Conservation (phyloP, 2,113 vertebrate genomes). For the Barnardius zonarius region DNA sequence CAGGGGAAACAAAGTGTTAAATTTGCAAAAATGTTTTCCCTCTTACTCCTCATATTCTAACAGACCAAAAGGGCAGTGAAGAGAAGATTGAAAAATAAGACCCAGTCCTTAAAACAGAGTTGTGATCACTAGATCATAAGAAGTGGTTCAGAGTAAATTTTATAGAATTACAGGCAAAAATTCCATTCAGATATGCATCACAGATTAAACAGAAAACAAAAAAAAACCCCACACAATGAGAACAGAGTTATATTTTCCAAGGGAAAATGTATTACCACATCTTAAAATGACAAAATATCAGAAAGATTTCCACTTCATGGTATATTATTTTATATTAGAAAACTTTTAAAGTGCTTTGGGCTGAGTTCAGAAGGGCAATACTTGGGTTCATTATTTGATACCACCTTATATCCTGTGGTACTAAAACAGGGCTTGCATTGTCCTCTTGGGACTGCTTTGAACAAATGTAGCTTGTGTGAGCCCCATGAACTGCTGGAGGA, state of each 20-base stretch:
- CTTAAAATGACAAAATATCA: slow-evolving; percentile 62
- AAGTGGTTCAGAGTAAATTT: slow-evolving; percentile 46
- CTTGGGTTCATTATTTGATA: slow-evolving; percentile 40
- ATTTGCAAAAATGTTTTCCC: neutral
- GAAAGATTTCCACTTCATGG: slow-evolving; percentile 62
- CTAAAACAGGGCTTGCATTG: slow-evolving; percentile 28
- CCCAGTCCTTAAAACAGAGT: slow-evolving; percentile 29
- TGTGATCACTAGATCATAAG: slow-evolving; percentile 65
- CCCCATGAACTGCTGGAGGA: neutral
- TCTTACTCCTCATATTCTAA: neutral
- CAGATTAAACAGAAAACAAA: slow-evolving; percentile 66
- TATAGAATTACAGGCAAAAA: slow-evolving; percentile 58
- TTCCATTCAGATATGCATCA: slow-evolving; percentile 64
- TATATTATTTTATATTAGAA: slow-evolving; percentile 53
- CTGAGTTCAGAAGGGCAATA: slow-evolving; percentile 44
- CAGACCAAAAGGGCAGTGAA: slow-evolving; percentile 4
- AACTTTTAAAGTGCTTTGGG: slow-evolving; percentile 42
- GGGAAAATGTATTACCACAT: slow-evolving; percentile 39
- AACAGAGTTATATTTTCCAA: neutral
- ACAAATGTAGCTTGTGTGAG: neutral
- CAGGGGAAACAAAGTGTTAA: slow-evolving; percentile 40
- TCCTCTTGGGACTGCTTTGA: slow-evolving; percentile 8
- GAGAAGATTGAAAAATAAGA: slow-evolving; percentile 57
- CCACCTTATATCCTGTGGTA: neutral
- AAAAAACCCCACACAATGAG: neutral